Base-by-base conservation (phyloP, 2,113 vertebrate species). In the Bos taurus region DNA sequence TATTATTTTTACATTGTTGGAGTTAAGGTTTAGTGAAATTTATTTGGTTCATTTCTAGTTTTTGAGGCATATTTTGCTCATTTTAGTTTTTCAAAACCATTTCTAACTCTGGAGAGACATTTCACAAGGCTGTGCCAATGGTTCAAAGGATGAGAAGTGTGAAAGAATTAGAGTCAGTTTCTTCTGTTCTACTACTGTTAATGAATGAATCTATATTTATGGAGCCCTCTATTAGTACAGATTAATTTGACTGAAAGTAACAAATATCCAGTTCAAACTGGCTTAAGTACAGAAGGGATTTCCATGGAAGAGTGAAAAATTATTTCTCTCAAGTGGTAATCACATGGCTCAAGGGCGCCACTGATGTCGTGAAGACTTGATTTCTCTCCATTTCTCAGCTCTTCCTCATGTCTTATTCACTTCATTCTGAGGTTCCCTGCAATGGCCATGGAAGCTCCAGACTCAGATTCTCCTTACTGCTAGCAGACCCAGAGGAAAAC, bases 321-420 rank as follows among this genome's bases (percentile, higher is more conserved):
- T 48, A 17, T 84, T 36, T 86, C 25, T 88, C 48, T 90, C 7
- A 14, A 13, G 43, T 82, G 30, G n/a, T 82, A 93, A 50, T 43
- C 9, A 54, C n/a, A 2, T 16, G 26, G 59, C 62, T 28, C 16
- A 71, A n/a, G 19, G 21, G 36, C 30, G 83, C 40, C 90, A 36
- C n/a, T 56, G 30, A 94, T 57, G 28, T 64, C 50, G 78, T 6
- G 5, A 90, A 60, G 40, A 82, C 21, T 85, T 85, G 57, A 9
- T 95, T 85, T 88, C 82, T 91, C 59, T 82, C 43, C 50, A 46
- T 92, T 92, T 89, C 54, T 93, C 64, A 88, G 30, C 62, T 95
- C 82, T 93, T 83, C n/a, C 40, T 78, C 50, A 56, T 48, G 48
- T 14, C 36, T 28, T 30, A 43, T 77, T 94, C 83, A 46, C 17